Evolutionary conservation across 2,113 vertebrate genomes (phyloP).

Genomic region (Oncorhynchus gorbuscha): DNA sequence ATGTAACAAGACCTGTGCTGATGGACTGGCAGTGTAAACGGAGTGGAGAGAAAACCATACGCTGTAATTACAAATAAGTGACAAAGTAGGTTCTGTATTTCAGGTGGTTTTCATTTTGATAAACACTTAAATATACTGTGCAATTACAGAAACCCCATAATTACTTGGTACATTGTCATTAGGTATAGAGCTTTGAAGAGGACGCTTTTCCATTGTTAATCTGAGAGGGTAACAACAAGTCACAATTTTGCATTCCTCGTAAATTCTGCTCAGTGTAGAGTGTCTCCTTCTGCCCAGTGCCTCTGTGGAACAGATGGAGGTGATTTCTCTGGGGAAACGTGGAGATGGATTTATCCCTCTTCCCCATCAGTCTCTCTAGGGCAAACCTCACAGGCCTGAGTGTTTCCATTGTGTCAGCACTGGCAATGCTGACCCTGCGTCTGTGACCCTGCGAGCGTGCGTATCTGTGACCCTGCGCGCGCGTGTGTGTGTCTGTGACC

Average conservation of each 20-base stretch:
- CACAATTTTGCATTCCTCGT: not conserved
- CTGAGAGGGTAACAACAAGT: slow-evolving; percentile 5
- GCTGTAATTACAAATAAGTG: slow-evolving; percentile 34
- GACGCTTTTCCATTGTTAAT: slow-evolving; percentile 18
- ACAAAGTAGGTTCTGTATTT: slow-evolving; percentile 29
- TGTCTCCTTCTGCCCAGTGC: not conserved
- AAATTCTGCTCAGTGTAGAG: not conserved
- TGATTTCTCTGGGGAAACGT: slow-evolving; percentile 12
- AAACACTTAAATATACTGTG: slow-evolving; percentile 26
- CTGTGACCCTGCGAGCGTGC: too few relatives aligned
- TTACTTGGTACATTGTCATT: slow-evolving; percentile 23
- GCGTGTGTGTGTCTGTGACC: not conserved
- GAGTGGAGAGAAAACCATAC: not conserved
- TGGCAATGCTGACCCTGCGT: too few relatives aligned
- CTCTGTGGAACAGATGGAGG: not conserved
- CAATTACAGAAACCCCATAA: slow-evolving; percentile 34
- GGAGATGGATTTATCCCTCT: slow-evolving; percentile 1
- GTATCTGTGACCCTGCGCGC: too few relatives aligned
- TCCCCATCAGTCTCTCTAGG: not conserved
- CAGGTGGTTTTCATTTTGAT: slow-evolving; percentile 37
- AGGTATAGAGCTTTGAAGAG: slow-evolving; percentile 22
- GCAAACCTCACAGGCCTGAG: slow-evolving; percentile 4
- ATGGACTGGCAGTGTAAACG: slow-evolving; percentile 1
- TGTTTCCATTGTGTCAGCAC: not conserved
- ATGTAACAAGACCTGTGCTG: not conserved